Conservation (phyloP, 2,797 vertebrate species). For the Fistularia tabacaria region DNA sequence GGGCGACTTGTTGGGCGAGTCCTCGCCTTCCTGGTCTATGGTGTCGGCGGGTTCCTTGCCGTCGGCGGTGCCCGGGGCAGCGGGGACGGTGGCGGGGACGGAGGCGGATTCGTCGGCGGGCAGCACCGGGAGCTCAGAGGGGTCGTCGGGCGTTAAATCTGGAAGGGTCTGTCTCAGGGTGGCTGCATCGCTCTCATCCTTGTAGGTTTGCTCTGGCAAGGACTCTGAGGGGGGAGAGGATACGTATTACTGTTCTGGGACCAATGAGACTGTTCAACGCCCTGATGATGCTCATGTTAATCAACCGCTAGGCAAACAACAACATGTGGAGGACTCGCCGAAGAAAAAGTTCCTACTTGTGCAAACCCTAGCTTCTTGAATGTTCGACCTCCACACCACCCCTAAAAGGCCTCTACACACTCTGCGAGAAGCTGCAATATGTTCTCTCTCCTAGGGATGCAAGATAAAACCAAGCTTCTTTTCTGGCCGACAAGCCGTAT, state of each 20-base stretch:
- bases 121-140: conserved; percentile 82
- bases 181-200: conserved; percentile 89
- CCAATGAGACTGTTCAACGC: background rate
- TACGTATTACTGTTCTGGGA: conserved; percentile 24
- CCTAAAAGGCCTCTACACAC: too few relatives aligned
- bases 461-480: too few relatives aligned
- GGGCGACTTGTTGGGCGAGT: conserved; percentile 96
- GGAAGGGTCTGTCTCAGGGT: conserved; percentile 94
- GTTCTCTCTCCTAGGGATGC: too few relatives aligned
- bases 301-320: background rate
- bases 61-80: conserved; percentile 58
- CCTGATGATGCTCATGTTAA: background rate
- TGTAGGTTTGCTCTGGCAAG: conserved; percentile 76
- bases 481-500: too few relatives aligned
- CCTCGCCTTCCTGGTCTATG: conserved; percentile 85
- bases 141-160: conserved; percentile 91
- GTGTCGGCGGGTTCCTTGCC: conserved; percentile 77
- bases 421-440: too few relatives aligned
- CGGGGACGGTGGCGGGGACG: conserved; percentile 52
- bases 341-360: too few relatives aligned
- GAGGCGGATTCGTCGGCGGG: conserved; percentile 72
- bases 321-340: background rate
- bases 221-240: conserved; percentile 67
- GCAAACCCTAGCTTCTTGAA: too few relatives aligned
- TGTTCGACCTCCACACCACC: too few relatives aligned